These are phyloP conservation scores for Caenorhabditis zanzibari DNA, from an alignment of 2,888 invertebrate species.

Conservation along the genomic window DNA sequence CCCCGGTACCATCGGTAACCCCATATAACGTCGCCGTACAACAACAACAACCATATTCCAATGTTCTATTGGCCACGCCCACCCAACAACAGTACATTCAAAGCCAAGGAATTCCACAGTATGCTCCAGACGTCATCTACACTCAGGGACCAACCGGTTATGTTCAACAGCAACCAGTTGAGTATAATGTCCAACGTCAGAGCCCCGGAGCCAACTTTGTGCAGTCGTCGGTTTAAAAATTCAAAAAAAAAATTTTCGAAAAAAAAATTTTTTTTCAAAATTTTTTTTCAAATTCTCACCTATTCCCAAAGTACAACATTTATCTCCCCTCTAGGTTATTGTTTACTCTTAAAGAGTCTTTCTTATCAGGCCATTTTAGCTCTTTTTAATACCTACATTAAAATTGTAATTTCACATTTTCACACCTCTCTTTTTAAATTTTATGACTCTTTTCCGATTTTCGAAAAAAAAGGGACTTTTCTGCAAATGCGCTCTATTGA, in stretches of 20 bases:
- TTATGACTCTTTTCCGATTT: slow-evolving; percentile 14
- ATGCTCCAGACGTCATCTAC: slow-evolving; percentile 71
- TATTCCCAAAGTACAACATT: slow-evolving; percentile 13
- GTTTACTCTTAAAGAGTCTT: slow-evolving; percentile 30
- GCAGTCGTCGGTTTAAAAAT: slow-evolving; percentile 65
- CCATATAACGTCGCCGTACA: slow-evolving; percentile 39
- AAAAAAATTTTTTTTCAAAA: no score
- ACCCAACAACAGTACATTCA: slow-evolving; percentile 67
- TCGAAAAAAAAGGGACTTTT: slow-evolving; percentile 20
- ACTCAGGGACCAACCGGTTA: slow-evolving; percentile 70
- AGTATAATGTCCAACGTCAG: slow-evolving; percentile 61
- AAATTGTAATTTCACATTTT: slow-evolving; percentile 31
- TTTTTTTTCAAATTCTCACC: background rate
- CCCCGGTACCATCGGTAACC: slow-evolving; percentile 60
- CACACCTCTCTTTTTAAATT: slow-evolving; percentile 40
- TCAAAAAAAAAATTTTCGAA: no score
- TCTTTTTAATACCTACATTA: slow-evolving; percentile 32
- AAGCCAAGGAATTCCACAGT: slow-evolving; percentile 61
- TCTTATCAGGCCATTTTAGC: slow-evolving; percentile 38
- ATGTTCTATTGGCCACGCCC: slow-evolving; percentile 68
- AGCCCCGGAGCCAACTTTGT: slow-evolving; percentile 55
- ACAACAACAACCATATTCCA: slow-evolving; percentile 54
- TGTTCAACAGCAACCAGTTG: slow-evolving; percentile 67
- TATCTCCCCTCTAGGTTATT: slow-evolving; percentile 4
- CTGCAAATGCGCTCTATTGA: background rate